A percentile compares a stretch with the other conserved stretches of the same genome.
These are phyloP conservation scores for Diuraphis noxia DNA, from an alignment of 1,140 invertebrate genomes.

Conservation along the genomic window DNA sequence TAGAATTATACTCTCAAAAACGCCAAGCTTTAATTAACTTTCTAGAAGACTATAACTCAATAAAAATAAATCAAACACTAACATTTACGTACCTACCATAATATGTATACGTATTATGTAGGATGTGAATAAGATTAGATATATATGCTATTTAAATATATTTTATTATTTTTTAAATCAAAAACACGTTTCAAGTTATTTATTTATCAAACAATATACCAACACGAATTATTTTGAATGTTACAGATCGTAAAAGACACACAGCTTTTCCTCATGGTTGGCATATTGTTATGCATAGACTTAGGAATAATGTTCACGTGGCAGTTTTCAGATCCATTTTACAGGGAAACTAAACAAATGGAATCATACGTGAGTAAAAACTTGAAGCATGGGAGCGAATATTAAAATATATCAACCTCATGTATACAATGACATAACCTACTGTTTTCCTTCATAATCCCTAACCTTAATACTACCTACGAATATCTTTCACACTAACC, in stretches of 20 bases:
- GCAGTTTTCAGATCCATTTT: conserved; percentile 96
- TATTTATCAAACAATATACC: not conserved
- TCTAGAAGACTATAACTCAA: too few species aligned
- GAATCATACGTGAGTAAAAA: conserved; percentile 78
- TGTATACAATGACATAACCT: not conserved
- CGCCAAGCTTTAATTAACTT: too few species aligned
- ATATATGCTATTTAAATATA: too few species aligned
- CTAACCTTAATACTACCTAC: not conserved
- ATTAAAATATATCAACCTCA: not conserved
- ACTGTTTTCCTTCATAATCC: not conserved
- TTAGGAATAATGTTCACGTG: conserved; percentile 94
- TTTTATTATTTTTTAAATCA: too few species aligned
- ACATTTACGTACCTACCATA: too few species aligned
- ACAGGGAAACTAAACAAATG: conserved; percentile 84
- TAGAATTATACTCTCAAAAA: too few species aligned
- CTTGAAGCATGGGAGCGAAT: not conserved
- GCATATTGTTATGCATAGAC: conserved; percentile 86
- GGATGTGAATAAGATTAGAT: too few species aligned
- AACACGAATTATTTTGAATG: not conserved
- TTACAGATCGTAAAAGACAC: conserved; percentile 94
- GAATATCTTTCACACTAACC: not conserved
- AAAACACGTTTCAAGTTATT: not conserved
- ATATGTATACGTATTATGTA: too few species aligned
- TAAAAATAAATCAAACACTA: too few species aligned
- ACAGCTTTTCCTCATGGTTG: conserved; percentile 96